Percentiles rank a stretch among this genome's conserved stretches.
These are phyloP conservation scores for Lasioglossum oenotherae DNA, from an alignment of 2,888 invertebrate species.

Conservation along the genomic window DNA sequence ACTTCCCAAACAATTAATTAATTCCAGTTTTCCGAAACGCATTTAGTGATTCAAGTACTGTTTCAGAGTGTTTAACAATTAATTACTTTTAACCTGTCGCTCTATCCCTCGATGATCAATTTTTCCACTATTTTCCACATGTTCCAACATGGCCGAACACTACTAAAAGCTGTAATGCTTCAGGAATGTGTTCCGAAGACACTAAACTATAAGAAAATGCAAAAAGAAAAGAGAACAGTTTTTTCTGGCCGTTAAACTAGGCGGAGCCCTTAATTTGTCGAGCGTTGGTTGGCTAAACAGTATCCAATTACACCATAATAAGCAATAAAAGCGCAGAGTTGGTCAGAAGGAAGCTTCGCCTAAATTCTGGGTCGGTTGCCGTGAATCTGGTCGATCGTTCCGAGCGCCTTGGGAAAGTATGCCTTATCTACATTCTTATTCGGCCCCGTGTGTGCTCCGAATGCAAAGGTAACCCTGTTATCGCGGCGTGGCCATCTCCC, in stretches of 20 bases:
- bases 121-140: not conserved
- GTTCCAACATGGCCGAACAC: not conserved
- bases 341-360: slow-evolving; percentile 31
- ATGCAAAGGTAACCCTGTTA: slow-evolving; percentile 75
- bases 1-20: not conserved
- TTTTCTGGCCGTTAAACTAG: not conserved
- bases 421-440: slow-evolving; percentile 78
- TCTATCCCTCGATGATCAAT: not conserved
- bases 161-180: not conserved
- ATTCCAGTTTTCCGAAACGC: not conserved
- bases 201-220: not conserved
- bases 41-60: not conserved
- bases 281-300: slow-evolving; percentile 10
- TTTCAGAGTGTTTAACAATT: not conserved
- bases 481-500: slow-evolving; percentile 73
- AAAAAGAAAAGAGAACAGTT: not conserved
- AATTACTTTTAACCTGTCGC: too few relatives aligned
- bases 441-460: slow-evolving; percentile 76
- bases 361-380: slow-evolving; percentile 63
- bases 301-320: slow-evolving; percentile 38
- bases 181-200: not conserved
- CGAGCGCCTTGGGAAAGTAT: slow-evolving; percentile 76
- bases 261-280: slow-evolving; percentile 7
- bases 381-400: slow-evolving; percentile 74
- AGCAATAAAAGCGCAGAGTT: slow-evolving; percentile 25